Evolutionary conservation across 2,113 vertebrate genomes (phyloP).

Genomic region (Lepus europaeus): DNA sequence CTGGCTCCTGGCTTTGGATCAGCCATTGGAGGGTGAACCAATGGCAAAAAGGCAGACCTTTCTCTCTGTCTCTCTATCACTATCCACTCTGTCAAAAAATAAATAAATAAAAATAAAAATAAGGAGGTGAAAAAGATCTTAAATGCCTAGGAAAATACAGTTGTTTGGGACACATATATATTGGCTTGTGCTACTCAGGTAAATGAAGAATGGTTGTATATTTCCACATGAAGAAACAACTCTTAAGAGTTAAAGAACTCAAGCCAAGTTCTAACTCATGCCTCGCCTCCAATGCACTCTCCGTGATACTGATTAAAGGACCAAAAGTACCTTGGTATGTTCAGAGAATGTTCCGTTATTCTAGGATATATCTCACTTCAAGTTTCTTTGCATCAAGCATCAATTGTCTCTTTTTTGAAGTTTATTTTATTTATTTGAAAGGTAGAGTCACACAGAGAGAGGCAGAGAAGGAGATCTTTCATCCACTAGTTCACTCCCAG

Average conservation of each 20-base stretch:
- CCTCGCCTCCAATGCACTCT: rapidly evolving
- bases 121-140: background rate
- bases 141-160: background rate
- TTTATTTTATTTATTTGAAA: no score
- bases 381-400: background rate
- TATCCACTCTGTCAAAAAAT: no score
- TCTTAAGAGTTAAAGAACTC: background rate
- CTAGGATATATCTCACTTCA: background rate
- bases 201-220: background rate
- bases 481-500: no score
- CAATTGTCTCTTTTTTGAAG: no score
- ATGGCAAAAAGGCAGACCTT: no score
- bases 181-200: background rate
- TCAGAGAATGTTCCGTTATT: background rate
- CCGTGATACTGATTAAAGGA: no score
- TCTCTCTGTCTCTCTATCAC: no score
- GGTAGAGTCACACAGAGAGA: no score
- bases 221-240: background rate
- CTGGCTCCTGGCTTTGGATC: no score
- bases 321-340: background rate
- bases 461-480: no score
- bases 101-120: background rate
- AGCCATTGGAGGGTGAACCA: no score
- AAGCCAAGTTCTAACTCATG: background rate
- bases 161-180: background rate